Percentiles rank a stretch among this genome's conserved stretches.
Conservation (phyloP, 2,888 invertebrate species). For the Achlya flavicornis region DNA sequence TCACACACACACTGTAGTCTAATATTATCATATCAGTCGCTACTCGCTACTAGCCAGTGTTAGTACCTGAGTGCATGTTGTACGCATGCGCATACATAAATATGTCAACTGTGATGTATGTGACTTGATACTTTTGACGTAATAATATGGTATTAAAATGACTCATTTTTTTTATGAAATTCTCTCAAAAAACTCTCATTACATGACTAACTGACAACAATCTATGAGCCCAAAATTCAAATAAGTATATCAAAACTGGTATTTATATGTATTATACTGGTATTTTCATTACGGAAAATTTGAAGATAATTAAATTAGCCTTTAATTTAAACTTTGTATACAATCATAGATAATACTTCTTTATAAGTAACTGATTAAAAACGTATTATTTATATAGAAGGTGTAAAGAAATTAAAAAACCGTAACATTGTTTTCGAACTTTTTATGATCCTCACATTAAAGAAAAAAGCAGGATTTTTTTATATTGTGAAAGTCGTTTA, state of each 20-base stretch:
- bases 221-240: too few species aligned
- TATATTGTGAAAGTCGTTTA: not conserved
- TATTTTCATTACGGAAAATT: too few species aligned
- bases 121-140: conserved; percentile 58
- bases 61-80: conserved; percentile 63
- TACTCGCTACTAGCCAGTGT: conserved; percentile 28
- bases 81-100: conserved; percentile 72
- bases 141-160: conserved; percentile 11
- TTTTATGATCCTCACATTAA: not conserved
- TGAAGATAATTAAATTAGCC: not conserved
- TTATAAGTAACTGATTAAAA: not conserved
- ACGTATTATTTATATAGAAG: not conserved
- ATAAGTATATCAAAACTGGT: not conserved
- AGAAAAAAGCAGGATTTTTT: not conserved
- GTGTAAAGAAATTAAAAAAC: not conserved
- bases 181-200: too few species aligned
- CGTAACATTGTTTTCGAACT: not conserved
- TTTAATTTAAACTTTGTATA: not conserved
- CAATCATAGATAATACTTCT: not conserved
- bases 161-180: too few species aligned
- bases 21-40: conserved; percentile 72
- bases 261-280: not conserved
- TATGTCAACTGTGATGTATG: conserved; percentile 47
- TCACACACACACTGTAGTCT: conserved; percentile 48
- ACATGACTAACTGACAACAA: too few species aligned